Percentiles rank a stretch among this genome's conserved stretches.
Conservation (phyloP, 2,797 vertebrate species). For the Notolepis coatsorum region DNA sequence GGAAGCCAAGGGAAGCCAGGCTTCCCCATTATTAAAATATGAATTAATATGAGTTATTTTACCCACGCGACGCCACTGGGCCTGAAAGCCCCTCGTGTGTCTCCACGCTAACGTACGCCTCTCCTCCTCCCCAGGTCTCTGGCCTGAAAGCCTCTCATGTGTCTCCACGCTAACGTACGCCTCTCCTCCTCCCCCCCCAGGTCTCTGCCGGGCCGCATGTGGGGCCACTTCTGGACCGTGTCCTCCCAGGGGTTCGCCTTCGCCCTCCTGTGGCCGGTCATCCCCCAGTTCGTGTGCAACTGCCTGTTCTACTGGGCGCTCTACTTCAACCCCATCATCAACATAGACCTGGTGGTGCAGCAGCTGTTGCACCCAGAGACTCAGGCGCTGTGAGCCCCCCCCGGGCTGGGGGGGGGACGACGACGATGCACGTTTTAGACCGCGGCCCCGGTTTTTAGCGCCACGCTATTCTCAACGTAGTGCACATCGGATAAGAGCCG, state of each 20-base stretch:
- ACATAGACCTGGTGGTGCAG: conserved; percentile 92
- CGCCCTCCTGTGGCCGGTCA: conserved; percentile 91
- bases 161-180: no score
- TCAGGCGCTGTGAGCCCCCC: conserved; percentile 71
- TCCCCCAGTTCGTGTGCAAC: conserved; percentile 94
- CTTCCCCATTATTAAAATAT: no score
- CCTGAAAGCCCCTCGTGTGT: no score
- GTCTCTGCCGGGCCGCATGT: conserved; percentile 86
- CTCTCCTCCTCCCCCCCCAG: no score
- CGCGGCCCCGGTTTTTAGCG: conserved; percentile 2
- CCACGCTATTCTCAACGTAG: conserved; percentile 16
- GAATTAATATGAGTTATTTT: no score
- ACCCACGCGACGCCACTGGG: no score
- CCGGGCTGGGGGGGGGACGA: no score
- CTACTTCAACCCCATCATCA: conserved; percentile 93
- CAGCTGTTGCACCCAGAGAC: conserved; percentile 90
- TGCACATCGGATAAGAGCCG: conserved; percentile 5
- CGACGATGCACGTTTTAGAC: conserved; percentile 12
- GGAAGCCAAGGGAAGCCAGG: no score
- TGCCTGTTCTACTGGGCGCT: conserved; percentile 96
- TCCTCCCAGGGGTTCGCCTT: conserved; percentile 90
- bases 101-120: no score
- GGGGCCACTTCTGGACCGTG: conserved; percentile 90
- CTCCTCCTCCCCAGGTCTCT: no score
- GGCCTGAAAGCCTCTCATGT: no score